A percentile compares a stretch with the other conserved stretches of the same genome.
Evolutionary conservation across 2,797 vertebrate genomes (phyloP).

Genomic region (Typhlichthys subterraneus): DNA sequence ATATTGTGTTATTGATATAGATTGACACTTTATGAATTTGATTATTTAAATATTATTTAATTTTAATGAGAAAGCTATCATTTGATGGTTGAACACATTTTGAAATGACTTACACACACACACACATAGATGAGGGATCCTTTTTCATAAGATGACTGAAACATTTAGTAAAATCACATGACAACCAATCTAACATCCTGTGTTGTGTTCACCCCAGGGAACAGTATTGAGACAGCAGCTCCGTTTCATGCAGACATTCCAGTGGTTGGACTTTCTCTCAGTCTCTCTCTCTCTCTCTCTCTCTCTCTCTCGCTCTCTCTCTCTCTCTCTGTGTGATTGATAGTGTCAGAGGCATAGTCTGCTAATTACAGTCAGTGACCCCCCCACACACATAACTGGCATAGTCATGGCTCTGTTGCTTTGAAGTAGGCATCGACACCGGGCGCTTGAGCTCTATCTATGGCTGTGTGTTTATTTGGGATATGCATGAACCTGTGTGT

Average conservation of each 20-base stretch:
- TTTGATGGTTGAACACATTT: not conserved
- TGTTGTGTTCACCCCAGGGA: conserved; percentile 16
- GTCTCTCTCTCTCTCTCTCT: not conserved
- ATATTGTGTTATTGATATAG: too few relatives aligned
- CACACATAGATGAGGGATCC: not conserved
- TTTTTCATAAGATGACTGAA: not conserved
- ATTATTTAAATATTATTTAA: too few relatives aligned
- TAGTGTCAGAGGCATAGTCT: conserved; percentile 61
- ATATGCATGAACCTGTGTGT: not conserved
- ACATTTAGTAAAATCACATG: not conserved
- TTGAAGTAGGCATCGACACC: conserved; percentile 52
- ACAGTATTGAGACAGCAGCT: not conserved
- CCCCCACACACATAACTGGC: conserved; percentile 51
- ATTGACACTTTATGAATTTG: too few relatives aligned
- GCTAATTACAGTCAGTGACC: conserved; percentile 70
- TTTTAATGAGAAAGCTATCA: too few relatives aligned
- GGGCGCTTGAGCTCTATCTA: not conserved
- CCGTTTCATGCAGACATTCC: conserved; percentile 63
- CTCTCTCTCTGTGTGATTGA: conserved; percentile 49
- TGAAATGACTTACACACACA: conserved; percentile 1
- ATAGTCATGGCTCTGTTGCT: conserved; percentile 29
- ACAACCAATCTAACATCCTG: not conserved
- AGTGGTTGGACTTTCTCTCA: conserved; percentile 34
- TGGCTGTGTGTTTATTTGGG: not conserved
- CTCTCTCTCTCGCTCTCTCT: not conserved